A percentile compares a stretch with the other conserved stretches of the same genome.
These are phyloP conservation scores for Dexiosoma caninum DNA, from an alignment of 2,888 invertebrate species.

Conservation along the genomic window DNA sequence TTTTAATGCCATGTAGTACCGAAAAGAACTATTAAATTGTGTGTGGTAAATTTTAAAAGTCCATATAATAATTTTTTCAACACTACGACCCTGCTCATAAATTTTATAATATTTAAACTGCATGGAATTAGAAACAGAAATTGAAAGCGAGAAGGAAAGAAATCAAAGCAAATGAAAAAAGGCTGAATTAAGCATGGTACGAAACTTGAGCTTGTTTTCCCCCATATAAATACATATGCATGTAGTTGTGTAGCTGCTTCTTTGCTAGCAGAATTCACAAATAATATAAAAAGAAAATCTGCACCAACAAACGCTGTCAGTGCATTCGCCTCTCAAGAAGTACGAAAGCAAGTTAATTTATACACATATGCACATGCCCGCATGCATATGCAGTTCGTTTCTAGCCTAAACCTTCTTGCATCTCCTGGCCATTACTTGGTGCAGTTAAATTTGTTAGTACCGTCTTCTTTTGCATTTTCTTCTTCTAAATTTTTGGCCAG, in stretches of 20 bases:
- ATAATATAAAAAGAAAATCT: neutral
- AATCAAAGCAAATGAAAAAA: slow-evolving; percentile 33
- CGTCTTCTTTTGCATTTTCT: slow-evolving; percentile 44
- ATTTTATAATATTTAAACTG: slow-evolving; percentile 26
- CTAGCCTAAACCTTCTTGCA: neutral
- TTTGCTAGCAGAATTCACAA: slow-evolving; percentile 42
- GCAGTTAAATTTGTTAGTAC: slow-evolving; percentile 1
- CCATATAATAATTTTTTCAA: too few relatives aligned
- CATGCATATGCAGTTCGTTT: slow-evolving; percentile 24
- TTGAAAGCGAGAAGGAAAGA: slow-evolving; percentile 47
- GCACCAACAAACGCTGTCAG: slow-evolving; percentile 45
- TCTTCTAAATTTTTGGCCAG: slow-evolving; percentile 51
- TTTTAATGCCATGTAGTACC: too few relatives aligned
- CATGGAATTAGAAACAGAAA: slow-evolving; percentile 55
- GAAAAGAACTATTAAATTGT: too few relatives aligned
- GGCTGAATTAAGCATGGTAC: neutral
- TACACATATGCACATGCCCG: neutral
- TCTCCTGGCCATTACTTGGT: slow-evolving; percentile 16
- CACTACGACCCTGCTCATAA: neutral
- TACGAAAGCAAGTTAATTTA: slow-evolving; percentile 27
- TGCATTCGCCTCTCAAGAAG: slow-evolving; percentile 59
- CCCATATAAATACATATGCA: too few relatives aligned
- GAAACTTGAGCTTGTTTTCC: slow-evolving; percentile 51
- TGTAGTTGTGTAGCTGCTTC: slow-evolving; percentile 28
- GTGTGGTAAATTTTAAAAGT: too few relatives aligned